Conservation (phyloP, 2,797 vertebrate genomes). For the Percopsis omiscomaycus region DNA sequence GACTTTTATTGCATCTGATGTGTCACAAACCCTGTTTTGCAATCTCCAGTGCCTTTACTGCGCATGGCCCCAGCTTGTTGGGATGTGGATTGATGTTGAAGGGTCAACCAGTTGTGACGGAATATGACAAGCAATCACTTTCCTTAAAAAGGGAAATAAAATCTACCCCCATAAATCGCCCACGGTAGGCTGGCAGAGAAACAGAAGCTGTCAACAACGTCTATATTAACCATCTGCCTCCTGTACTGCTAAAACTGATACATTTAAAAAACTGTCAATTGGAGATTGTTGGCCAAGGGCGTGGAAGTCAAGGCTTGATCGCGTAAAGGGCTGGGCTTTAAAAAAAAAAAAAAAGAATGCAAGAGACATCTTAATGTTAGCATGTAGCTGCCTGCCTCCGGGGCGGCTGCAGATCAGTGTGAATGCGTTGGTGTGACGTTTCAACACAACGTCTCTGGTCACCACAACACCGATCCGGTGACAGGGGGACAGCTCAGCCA, state of each 20-base stretch:
- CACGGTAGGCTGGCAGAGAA: too few species aligned
- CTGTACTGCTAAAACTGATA: too few species aligned
- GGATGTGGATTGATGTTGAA: slow-evolving; percentile 11
- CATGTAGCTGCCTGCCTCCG: neutral
- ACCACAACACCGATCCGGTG: slow-evolving; percentile 29
- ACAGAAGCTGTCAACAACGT: too few species aligned
- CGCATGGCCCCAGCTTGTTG: slow-evolving; percentile 8
- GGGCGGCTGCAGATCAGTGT: neutral
- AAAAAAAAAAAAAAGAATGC: neutral
- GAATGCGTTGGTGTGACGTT: slow-evolving; percentile 10
- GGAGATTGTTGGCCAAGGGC: slow-evolving; percentile 17
- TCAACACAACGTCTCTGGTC: neutral
- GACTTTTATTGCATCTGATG: slow-evolving; percentile 8
- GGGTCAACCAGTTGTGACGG: too few species aligned
- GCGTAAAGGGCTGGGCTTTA: too few species aligned
- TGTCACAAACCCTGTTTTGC: slow-evolving; percentile 20
- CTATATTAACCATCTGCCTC: too few species aligned
- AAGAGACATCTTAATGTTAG: neutral
- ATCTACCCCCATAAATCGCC: too few species aligned
- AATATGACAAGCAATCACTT: neutral
- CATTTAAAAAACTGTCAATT: too few species aligned
- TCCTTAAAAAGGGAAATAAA: too few species aligned
- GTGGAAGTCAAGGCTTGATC: slow-evolving; percentile 27
- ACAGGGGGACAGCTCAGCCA: slow-evolving; percentile 19
- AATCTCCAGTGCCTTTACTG: slow-evolving; percentile 3